Percentiles rank a stretch among this genome's conserved stretches.
Evolutionary conservation across 2,797 vertebrate genomes (phyloP).

Genomic region (Phataginus tricuspis): DNA sequence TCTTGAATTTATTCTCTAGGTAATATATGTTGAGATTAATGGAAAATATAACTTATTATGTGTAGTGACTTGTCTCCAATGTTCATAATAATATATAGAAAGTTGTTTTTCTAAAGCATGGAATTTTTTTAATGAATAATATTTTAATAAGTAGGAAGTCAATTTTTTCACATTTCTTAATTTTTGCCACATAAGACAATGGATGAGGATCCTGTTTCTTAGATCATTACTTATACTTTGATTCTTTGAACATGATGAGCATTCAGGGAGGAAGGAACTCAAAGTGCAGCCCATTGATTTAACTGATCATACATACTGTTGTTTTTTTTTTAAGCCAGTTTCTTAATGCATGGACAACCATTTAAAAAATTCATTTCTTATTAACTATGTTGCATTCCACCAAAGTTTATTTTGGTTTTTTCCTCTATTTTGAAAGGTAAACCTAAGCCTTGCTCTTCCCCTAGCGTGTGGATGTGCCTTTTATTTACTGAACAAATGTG

Average conservation of each 20-base stretch:
- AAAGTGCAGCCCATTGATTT: background rate
- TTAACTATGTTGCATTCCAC: background rate
- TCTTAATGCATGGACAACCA: background rate
- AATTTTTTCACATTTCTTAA: background rate
- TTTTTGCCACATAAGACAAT: background rate
- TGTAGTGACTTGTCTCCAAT: background rate
- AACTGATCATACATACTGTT: background rate
- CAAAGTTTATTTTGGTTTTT: background rate
- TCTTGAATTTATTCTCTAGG: conserved; percentile 45
- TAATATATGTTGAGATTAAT: conserved; percentile 41
- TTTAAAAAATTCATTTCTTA: background rate
- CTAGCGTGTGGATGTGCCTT: background rate
- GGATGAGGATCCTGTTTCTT: background rate
- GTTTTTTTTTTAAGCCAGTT: background rate
- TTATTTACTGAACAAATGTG: background rate
- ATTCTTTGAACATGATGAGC: background rate
- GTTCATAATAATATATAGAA: conserved; percentile 39
- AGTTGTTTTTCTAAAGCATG: conserved; percentile 15
- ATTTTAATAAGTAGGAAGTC: conserved; percentile 18
- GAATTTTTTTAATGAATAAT: conserved; percentile 35
- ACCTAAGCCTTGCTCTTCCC: background rate
- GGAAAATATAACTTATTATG: conserved; percentile 29
- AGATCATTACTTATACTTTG: background rate
- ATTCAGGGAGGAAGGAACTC: background rate
- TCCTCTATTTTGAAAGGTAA: background rate